A percentile compares a stretch with the other conserved stretches of the same genome.
Conservation (phyloP, 2,113 vertebrate genomes). For the Syngnathus scovelli region DNA sequence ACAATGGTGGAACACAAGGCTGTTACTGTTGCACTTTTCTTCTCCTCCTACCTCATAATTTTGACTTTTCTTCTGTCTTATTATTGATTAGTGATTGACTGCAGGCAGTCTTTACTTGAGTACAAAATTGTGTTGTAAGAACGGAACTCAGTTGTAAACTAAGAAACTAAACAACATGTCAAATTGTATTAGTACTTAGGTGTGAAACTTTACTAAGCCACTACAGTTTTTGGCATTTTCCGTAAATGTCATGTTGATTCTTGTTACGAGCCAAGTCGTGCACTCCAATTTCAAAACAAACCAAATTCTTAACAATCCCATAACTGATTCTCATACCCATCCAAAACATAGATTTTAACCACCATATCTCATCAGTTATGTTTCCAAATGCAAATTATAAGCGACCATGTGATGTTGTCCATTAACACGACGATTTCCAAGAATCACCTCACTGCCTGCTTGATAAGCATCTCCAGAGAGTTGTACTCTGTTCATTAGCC, state of each 20-base stretch:
- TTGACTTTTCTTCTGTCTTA: neutral
- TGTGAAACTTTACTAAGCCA: too few species aligned
- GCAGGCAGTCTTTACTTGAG: neutral
- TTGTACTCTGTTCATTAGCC: conserved; percentile 25
- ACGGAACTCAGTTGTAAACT: neutral
- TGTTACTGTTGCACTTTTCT: neutral
- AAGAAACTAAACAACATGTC: neutral
- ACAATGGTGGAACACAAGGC: too few species aligned
- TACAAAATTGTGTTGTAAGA: neutral
- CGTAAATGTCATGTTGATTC: neutral
- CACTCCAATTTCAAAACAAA: neutral
- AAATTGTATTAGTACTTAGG: too few species aligned
- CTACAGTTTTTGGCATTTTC: too few species aligned
- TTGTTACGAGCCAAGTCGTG: neutral
- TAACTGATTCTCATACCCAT: neutral
- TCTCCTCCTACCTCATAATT: neutral
- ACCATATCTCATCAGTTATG: neutral
- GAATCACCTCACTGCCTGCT: neutral
- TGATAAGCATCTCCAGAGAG: neutral
- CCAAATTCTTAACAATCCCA: neutral
- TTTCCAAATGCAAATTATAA: neutral
- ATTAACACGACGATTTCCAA: neutral
- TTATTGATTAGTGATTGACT: neutral
- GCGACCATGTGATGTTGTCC: neutral
- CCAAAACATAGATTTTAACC: neutral